A percentile compares a stretch with the other conserved stretches of the same genome.
Evolutionary conservation across 2,888 invertebrate genomes (phyloP).

Genomic region (Chromoteleia sp.): DNA sequence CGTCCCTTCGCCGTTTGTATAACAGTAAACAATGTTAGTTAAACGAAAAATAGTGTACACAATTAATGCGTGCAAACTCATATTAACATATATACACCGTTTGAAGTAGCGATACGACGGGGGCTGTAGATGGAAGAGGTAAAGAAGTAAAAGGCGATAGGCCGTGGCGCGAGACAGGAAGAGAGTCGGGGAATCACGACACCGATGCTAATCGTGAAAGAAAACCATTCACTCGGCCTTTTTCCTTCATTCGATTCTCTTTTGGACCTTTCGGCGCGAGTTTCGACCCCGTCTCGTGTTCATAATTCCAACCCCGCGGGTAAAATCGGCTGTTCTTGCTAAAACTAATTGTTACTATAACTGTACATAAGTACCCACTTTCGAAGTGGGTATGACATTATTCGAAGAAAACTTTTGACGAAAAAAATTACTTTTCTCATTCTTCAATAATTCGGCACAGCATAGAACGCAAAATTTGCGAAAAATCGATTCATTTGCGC

Average conservation of each 20-base stretch:
- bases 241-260: conserved; percentile 61
- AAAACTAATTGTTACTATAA: conserved; percentile 21
- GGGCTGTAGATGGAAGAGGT: conserved; percentile 75
- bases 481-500: no score
- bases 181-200: conserved; percentile 72
- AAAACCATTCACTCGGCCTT: conserved; percentile 67
- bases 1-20: not conserved
- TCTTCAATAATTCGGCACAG: no score
- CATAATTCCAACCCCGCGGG: conserved; percentile 50
- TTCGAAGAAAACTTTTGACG: conserved; percentile 8
- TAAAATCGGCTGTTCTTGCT: conserved; percentile 19
- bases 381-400: not conserved
- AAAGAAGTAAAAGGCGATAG: conserved; percentile 74
- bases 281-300: conserved; percentile 55
- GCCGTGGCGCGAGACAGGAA: conserved; percentile 70
- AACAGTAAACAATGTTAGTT: conserved; percentile 20
- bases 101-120: conserved; percentile 69
- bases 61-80: conserved; percentile 34
- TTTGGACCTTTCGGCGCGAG: conserved; percentile 54
- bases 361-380: conserved; percentile 33
- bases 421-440: conserved; percentile 24
- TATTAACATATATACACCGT: conserved; percentile 36
- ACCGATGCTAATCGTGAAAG: conserved; percentile 75
- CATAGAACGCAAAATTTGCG: no score
- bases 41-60: conserved; percentile 25